These are phyloP conservation scores for Phengaris arion DNA, from an alignment of 2,888 invertebrate genomes.

Conservation along the genomic window DNA sequence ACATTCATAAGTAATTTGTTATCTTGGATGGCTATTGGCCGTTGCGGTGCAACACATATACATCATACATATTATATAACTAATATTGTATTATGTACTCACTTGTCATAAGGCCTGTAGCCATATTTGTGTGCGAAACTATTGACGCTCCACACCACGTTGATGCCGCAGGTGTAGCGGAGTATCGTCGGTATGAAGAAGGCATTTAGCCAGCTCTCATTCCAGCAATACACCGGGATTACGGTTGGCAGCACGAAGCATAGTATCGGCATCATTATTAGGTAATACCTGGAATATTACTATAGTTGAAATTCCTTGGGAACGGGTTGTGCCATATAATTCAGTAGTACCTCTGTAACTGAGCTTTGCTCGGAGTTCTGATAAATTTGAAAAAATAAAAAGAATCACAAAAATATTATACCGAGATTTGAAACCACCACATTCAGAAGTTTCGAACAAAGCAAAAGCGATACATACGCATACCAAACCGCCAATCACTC, in stretches of 20 bases:
- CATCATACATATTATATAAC: neutral
- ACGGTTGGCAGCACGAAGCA: slow-evolving; percentile 91
- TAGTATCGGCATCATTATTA: slow-evolving; percentile 85
- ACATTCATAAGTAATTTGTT: too few relatives aligned
- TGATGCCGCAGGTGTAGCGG: slow-evolving; percentile 88
- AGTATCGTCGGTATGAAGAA: slow-evolving; percentile 88
- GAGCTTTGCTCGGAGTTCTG: too few relatives aligned
- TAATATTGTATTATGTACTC: slow-evolving; percentile 44
- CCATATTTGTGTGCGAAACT: slow-evolving; percentile 96
- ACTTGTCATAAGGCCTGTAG: slow-evolving; percentile 92
- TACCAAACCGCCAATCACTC: too few relatives aligned
- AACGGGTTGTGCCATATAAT: neutral
- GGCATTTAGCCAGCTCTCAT: slow-evolving; percentile 84
- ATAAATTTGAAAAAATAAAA: too few relatives aligned
- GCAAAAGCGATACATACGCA: too few relatives aligned
- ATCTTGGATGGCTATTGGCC: too few relatives aligned
- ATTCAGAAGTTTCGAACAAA: too few relatives aligned
- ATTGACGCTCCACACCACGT: slow-evolving; percentile 95
- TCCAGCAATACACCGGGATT: slow-evolving; percentile 89
- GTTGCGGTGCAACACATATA: too few relatives aligned
- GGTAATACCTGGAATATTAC: slow-evolving; percentile 79
- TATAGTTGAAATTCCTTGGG: slow-evolving; percentile 2
- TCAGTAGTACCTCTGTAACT: neutral
- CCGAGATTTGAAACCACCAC: too few relatives aligned
- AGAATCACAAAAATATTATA: too few relatives aligned